phyloP scores from a whole-genome alignment of 2,888 invertebrate genomes.

The Cantharis flavilabris region DNA sequence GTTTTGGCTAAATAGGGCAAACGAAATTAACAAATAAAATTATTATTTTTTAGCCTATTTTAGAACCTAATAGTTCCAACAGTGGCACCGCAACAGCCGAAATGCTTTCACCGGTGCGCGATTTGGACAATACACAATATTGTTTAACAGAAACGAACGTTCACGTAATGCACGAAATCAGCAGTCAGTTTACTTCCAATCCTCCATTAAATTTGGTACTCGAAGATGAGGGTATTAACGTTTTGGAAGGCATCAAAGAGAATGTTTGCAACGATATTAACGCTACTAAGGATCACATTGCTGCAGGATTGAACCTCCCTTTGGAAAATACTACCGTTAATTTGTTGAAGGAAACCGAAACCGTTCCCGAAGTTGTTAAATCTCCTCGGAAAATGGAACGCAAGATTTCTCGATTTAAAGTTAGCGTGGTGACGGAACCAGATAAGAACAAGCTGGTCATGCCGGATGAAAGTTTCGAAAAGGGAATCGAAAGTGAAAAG shows the following conservation, averaged over 20 bases:
- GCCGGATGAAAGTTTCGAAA: constrained; percentile 19
- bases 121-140: constrained; percentile 36
- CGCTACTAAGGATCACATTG: neutral
- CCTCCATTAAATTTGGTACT: neutral
- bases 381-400: constrained; percentile 41
- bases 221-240: neutral
- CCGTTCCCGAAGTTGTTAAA: neutral
- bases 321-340: constrained; percentile 20
- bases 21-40: neutral
- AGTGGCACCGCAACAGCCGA: constrained; percentile 50
- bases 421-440: constrained; percentile 59
- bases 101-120: constrained; percentile 49
- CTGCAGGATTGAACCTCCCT: constrained; percentile 17
- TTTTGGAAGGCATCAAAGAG: neutral
- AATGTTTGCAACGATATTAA: neutral
- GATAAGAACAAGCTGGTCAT: constrained; percentile 47
- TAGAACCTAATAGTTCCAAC: constrained; percentile 47
- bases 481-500: constrained; percentile 11
- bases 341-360: constrained; percentile 10
- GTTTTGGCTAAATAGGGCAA: neutral
- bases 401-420: constrained; percentile 59
- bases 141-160: constrained; percentile 13
- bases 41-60: constrained; percentile 46
- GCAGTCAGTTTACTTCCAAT: neutral
- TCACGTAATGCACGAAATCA: constrained; percentile 15